Evolutionary conservation across 2,113 vertebrate genomes (phyloP).

Genomic region (Sinocyclocheilus rhinocerous): DNA sequence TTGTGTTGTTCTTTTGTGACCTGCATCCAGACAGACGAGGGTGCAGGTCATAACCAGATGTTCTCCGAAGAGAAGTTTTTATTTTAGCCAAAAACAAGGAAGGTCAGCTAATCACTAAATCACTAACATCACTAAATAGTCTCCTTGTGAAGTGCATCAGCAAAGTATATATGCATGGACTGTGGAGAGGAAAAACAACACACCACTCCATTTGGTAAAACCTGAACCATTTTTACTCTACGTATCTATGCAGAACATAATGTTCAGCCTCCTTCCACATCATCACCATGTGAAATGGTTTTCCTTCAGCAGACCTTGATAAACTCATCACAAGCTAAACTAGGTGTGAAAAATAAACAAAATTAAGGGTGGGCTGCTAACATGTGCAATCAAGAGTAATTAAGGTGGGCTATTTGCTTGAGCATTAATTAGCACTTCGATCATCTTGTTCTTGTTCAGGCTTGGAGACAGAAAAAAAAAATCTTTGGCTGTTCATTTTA

Average conservation of each 20-base stretch:
- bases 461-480: constrained; percentile 29
- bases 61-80: not conserved
- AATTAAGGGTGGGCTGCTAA: constrained; percentile 57
- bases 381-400: constrained; percentile 70
- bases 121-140: not conserved
- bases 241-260: not conserved
- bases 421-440: constrained; percentile 79
- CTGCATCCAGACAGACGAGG: not conserved
- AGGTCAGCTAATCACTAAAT: not conserved
- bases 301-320: not conserved
- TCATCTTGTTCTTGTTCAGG: constrained; percentile 65
- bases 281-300: not conserved
- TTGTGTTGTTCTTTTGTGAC: not conserved
- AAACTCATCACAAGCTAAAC: constrained; percentile 13
- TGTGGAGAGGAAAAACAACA: not conserved
- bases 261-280: not conserved
- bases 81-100: not conserved
- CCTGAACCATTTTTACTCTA: not conserved
- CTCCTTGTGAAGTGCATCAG: not conserved
- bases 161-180: not conserved
- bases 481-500: constrained; percentile 33
- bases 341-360: constrained; percentile 23
- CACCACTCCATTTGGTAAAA: not conserved
- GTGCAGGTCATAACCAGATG: not conserved
- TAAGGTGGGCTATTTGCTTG: constrained; percentile 71